phyloP scores from a whole-genome alignment of 2,113 vertebrate species.

The Phycodurus eques region DNA sequence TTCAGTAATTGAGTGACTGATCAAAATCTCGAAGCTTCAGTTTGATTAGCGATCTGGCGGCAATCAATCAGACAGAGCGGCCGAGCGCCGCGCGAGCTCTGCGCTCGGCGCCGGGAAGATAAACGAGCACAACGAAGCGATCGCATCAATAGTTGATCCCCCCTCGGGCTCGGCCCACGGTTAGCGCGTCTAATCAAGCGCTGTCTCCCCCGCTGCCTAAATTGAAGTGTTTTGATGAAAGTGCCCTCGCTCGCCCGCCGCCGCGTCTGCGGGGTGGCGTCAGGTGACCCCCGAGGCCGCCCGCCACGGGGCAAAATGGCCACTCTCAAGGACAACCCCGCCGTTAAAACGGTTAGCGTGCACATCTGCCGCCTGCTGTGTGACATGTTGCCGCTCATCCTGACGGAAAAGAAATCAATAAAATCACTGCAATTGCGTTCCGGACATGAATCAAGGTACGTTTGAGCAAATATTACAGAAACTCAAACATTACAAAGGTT shows the following conservation, averaged over 20 bases:
- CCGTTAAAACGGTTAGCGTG: constrained; percentile 1
- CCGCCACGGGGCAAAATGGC: not conserved
- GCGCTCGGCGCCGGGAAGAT: constrained; percentile 20
- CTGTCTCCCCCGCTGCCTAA: not conserved
- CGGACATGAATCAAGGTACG: not conserved
- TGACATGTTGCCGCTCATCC: not conserved
- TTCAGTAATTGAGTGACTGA: constrained; percentile 38
- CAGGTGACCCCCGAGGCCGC: not conserved
- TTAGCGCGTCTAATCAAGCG: constrained; percentile 17
- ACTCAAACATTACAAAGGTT: not conserved
- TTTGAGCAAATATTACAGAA: not conserved
- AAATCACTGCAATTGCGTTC: not conserved
- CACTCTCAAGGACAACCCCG: constrained; percentile 19
- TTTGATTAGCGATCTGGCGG: constrained; percentile 36
- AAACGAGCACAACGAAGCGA: constrained; percentile 26
- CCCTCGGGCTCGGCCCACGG: constrained; percentile 2
- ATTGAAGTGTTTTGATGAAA: constrained; percentile 29
- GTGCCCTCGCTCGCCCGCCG: constrained; percentile 17
- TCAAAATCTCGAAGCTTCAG: constrained; percentile 11
- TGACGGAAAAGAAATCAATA: not conserved
- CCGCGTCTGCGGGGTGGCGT: not conserved
- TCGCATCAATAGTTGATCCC: constrained; percentile 39
- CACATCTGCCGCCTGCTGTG: not conserved
- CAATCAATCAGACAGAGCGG: constrained; percentile 31
- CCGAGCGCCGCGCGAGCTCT: not conserved